A percentile compares a stretch with the other conserved stretches of the same genome.
phyloP scores from a whole-genome alignment of 2,797 vertebrate genomes.

The Oreochromis mossambicus region DNA sequence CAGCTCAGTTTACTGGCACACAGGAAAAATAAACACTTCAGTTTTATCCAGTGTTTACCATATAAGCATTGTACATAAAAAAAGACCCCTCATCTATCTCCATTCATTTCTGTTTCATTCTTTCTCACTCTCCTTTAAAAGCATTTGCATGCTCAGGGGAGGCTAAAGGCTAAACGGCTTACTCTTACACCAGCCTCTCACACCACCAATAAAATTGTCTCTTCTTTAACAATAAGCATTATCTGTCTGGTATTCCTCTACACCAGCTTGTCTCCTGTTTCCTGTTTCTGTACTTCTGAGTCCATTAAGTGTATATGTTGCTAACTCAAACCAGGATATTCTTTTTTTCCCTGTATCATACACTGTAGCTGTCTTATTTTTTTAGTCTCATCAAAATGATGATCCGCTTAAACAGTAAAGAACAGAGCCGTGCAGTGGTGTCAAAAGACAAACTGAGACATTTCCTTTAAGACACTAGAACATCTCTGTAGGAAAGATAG shows the following conservation, averaged over 20 bases:
- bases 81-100: neutral
- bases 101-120: neutral
- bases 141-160: constrained; percentile 55
- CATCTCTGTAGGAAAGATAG: neutral
- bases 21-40: constrained; percentile 7
- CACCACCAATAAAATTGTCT: constrained; percentile 28
- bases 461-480: neutral
- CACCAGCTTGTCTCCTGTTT: neutral
- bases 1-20: neutral
- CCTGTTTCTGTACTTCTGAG: neutral
- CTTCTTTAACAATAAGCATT: constrained; percentile 27
- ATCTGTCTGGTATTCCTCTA: neutral
- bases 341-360: rapidly evolving
- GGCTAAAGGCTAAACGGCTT: constrained; percentile 41
- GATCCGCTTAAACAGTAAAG: neutral
- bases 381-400: neutral
- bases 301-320: neutral
- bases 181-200: constrained; percentile 32
- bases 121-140: constrained; percentile 42
- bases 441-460: neutral
- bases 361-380: neutral
- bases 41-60: neutral
- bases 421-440: neutral
- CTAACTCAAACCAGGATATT: neutral
- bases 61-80: neutral